Conservation (phyloP, 2,113 vertebrate species). For the Sinocyclocheilus grahami region DNA sequence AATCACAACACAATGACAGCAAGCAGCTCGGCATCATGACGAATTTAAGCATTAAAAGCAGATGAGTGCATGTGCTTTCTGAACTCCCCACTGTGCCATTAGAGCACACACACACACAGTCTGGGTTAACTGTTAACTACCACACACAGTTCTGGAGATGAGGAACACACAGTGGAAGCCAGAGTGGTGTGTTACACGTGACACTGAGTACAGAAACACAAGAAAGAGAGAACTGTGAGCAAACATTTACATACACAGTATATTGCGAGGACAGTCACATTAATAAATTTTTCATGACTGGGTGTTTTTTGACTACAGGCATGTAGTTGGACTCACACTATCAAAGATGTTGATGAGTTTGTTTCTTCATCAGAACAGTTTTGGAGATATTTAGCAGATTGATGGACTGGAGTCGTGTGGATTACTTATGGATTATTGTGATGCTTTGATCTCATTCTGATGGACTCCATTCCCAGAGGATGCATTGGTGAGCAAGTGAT, state of each 20-base stretch:
- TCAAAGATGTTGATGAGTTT: no score
- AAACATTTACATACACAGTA: not conserved
- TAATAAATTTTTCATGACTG: not conserved
- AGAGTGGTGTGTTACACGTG: no score
- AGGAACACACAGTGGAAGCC: conserved; percentile 72
- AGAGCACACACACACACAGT: conserved; percentile 38
- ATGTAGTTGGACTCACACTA: not conserved
- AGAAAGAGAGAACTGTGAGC: conserved; percentile 11
- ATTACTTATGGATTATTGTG: no score
- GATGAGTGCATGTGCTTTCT: not conserved
- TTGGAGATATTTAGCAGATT: no score
- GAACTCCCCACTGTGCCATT: not conserved
- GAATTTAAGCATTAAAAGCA: conserved; percentile 10
- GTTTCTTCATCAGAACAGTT: no score
- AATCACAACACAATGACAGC: conserved; percentile 25
- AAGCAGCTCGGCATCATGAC: conserved; percentile 9
- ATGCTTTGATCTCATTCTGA: no score
- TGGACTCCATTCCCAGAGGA: no score
- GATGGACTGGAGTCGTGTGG: no score
- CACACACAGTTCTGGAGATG: conserved; percentile 17
- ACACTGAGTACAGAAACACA: no score
- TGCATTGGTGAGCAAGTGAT: no score
- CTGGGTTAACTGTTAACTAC: conserved; percentile 36
- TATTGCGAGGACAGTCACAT: not conserved
- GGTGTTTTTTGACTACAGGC: not conserved